Percentiles rank a stretch among this genome's conserved stretches.
phyloP scores from a whole-genome alignment of 2,797 vertebrate genomes.

The Pempheris klunzingeri region DNA sequence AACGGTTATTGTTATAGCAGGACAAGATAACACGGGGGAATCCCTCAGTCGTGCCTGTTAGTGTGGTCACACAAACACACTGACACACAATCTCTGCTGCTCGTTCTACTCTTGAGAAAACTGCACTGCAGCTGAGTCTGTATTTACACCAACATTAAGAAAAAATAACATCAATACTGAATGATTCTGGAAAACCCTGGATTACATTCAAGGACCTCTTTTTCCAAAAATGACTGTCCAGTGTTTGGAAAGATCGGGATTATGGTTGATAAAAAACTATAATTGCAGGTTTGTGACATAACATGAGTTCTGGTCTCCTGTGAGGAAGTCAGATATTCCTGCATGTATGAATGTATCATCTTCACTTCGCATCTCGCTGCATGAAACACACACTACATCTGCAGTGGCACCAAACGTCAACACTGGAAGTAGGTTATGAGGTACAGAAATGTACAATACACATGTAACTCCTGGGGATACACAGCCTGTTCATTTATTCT shows the following conservation, averaged over 20 bases:
- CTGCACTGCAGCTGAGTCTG: neutral
- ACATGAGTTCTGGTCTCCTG: neutral
- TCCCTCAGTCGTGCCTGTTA: neutral
- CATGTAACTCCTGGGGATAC: neutral
- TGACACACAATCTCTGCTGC: conserved; percentile 9
- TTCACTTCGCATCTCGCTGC: neutral
- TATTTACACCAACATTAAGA: neutral
- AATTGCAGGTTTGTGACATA: neutral
- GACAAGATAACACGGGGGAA: conserved; percentile 12
- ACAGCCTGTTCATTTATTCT: neutral
- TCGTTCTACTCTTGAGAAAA: conserved; percentile 5
- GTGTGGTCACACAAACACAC: conserved; percentile 22
- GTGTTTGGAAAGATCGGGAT: neutral
- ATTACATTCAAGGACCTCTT: neutral
- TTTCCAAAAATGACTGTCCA: neutral
- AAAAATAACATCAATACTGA: neutral
- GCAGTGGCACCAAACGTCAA: neutral
- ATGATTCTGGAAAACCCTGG: neutral
- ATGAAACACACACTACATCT: neutral
- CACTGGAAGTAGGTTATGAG: neutral
- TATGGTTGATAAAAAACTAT: neutral
- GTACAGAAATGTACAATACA: neutral
- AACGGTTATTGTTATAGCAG: conserved; percentile 26
- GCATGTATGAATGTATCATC: too few relatives aligned
- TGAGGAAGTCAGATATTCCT: neutral